Evolutionary conservation across 2,113 vertebrate species (phyloP), one percentile per base, ranked within the genome.

Genomic region (Catharus bicknelli): DNA sequence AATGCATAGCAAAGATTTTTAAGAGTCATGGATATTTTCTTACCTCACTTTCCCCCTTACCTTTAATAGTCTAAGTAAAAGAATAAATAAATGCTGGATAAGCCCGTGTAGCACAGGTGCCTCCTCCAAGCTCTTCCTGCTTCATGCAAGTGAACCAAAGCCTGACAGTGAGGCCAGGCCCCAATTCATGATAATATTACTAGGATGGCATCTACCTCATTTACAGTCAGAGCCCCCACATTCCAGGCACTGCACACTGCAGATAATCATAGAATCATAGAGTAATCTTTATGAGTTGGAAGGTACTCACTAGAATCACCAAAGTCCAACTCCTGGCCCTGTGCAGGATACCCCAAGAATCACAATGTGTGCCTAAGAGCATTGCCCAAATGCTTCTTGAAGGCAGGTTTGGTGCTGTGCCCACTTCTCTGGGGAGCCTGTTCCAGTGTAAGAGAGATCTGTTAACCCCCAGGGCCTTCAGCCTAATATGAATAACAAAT

Each of bases 311-410:
- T 30, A 36, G 20, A 40, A 42, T 54, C 14, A 61, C 25, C 7
- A 19, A 45, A 62, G 14, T 42, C 25, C 14, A 30, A 0, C 34
- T 61, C 22, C 34, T 55, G 70, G 21, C 8, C 30, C 14, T 43
- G 30, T 0, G 0, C 34, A 55, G 55, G 26, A 36, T 4, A 34
- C 17, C 55, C 18, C 34, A 43, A 36, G 34, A 42, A 5, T 62
- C 48, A 42, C 55, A 32, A 5, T 1, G 0, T 32, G 34, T 27
- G 6, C 26, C 63, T 36, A 8, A 23, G 12, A 48, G 5, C 14
- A 11, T 23, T 76, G 3, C 40, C 26, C 40, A 76, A 42, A 76
- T 0, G 4, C 4, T 55, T 36, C 78, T 62, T 50, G 34, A 27
- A 50, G 70, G 3, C 13, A 48, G 30, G 10, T 9, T 40, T 61